These are phyloP conservation scores for Pomacea maculata DNA, from an alignment of 1,140 invertebrate species.

Conservation along the genomic window DNA sequence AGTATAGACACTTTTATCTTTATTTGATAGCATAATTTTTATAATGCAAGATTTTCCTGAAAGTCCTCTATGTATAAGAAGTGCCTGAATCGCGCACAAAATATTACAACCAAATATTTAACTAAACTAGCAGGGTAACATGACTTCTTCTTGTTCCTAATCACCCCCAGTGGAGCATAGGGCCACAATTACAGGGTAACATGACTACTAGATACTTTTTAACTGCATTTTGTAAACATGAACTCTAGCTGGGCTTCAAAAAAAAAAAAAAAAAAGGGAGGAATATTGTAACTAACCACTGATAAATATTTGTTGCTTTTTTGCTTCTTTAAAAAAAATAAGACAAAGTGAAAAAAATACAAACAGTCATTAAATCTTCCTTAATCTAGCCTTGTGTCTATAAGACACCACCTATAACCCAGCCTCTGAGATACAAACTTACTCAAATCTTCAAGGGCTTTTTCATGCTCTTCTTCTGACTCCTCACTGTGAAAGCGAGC, in stretches of 20 bases:
- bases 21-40: too few species aligned
- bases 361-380: neutral
- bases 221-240: neutral
- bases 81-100: too few species aligned
- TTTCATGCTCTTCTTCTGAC: conserved; percentile 18
- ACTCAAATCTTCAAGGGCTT: conserved; percentile 10
- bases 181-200: too few species aligned
- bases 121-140: too few species aligned
- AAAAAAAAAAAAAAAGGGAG: too few species aligned
- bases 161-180: too few species aligned
- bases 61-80: too few species aligned
- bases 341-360: neutral
- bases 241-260: neutral
- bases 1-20: too few species aligned
- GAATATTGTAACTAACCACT: neutral
- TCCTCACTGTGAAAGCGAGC: conserved; percentile 28
- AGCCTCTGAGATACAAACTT: conserved; percentile 13
- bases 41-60: too few species aligned
- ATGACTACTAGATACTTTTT: too few species aligned
- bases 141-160: too few species aligned
- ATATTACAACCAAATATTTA: too few species aligned
- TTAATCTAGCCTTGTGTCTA: neutral
- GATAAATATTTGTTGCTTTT: neutral
- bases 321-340: neutral
- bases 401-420: neutral